Conservation (phyloP, 2,888 invertebrate species). For the Oscheius sp. region DNA sequence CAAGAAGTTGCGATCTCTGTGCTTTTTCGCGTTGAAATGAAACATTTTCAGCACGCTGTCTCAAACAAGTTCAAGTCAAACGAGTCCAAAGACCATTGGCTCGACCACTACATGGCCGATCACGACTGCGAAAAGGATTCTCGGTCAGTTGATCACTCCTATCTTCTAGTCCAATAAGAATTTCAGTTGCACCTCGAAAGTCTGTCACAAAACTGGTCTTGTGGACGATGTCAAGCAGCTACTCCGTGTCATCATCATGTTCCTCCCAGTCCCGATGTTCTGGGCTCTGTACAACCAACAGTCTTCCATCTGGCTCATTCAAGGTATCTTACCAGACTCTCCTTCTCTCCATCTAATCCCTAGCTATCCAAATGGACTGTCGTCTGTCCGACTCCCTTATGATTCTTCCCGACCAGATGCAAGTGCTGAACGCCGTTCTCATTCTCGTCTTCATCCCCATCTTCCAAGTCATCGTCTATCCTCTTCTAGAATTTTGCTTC, state of each 20-base stretch:
- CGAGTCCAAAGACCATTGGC: slow-evolving; percentile 61
- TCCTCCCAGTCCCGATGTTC: slow-evolving; percentile 83
- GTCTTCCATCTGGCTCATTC: slow-evolving; percentile 92
- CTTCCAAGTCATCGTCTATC: slow-evolving; percentile 74
- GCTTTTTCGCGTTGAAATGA: no score
- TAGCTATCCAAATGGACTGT: slow-evolving; percentile 68
- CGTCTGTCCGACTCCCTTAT: slow-evolving; percentile 55
- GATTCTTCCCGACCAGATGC: slow-evolving; percentile 66
- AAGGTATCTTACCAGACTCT: slow-evolving; percentile 78
- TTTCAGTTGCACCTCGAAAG: neutral
- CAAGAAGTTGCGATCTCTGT: no score
- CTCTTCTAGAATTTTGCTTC: slow-evolving; percentile 50
- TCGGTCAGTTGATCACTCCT: neutral
- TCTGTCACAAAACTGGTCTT: slow-evolving; percentile 56
- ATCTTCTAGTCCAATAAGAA: no score
- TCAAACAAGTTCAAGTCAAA: slow-evolving; percentile 51
- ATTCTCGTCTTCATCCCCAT: slow-evolving; percentile 76
- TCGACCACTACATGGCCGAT: slow-evolving; percentile 63
- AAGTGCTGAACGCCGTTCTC: slow-evolving; percentile 74
- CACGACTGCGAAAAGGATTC: slow-evolving; percentile 60
- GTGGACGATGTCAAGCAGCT: slow-evolving; percentile 66
- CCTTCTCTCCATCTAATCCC: neutral
- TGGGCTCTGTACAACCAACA: slow-evolving; percentile 98
- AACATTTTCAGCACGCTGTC: slow-evolving; percentile 55
- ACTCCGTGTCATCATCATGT: slow-evolving; percentile 68